Evolutionary conservation across 2,888 invertebrate species (phyloP).

Genomic region (Lasioglossum villosulum): DNA sequence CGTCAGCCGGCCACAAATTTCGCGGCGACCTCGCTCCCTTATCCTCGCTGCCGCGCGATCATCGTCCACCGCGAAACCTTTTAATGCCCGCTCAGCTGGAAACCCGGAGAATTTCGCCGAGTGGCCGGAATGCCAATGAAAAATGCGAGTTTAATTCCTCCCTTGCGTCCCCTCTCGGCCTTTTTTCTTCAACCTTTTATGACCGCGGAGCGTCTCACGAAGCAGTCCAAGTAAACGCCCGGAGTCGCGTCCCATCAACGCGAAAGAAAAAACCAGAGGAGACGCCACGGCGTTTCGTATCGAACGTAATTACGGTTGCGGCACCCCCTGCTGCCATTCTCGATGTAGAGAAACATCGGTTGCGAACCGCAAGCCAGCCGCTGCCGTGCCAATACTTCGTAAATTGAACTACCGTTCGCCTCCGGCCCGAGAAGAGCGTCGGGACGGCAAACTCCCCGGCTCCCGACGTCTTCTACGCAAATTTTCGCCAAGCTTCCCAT

Average conservation of each 20-base stretch:
- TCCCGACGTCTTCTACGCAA: conserved; percentile 44
- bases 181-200: not conserved
- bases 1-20: conserved; percentile 61
- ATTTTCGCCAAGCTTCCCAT: conserved; percentile 49
- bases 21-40: conserved; percentile 32
- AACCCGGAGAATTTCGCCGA: conserved; percentile 26
- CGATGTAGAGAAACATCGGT: conserved; percentile 33
- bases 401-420: conserved; percentile 55
- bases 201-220: not conserved
- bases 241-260: not conserved
- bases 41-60: conserved; percentile 23
- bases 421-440: conserved; percentile 20
- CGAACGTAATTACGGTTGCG: conserved; percentile 40
- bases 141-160: conserved; percentile 44
- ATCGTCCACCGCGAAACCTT: conserved; percentile 49
- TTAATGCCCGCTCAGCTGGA: conserved; percentile 30
- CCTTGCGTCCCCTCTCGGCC: not conserved
- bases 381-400: conserved; percentile 35
- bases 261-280: conserved; percentile 5
- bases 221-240: conserved; percentile 5
- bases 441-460: conserved; percentile 30
- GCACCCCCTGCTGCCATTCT: conserved; percentile 16
- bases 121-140: conserved; percentile 15
- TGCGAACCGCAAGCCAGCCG: conserved; percentile 38
- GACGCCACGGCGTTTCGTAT: conserved; percentile 23